Evolutionary conservation across 2,888 invertebrate genomes (phyloP), one percentile per base, ranked within the genome.

Genomic region (Plusia festucae): DNA sequence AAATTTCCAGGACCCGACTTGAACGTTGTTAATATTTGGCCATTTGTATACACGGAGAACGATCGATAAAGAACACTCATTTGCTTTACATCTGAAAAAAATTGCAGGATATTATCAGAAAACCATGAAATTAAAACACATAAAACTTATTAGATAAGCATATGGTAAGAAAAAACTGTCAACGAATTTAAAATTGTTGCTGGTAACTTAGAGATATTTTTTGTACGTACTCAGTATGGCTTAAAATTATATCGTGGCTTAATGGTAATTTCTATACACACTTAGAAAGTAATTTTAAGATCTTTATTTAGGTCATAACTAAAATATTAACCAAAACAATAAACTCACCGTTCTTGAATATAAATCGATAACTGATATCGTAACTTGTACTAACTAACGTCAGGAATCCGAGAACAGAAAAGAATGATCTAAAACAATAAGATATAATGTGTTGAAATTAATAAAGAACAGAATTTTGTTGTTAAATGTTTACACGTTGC

Each of bases 11-110:
- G 65, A 15, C 73, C 73, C 0, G 82, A 73, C 1, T 77, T 76
- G 27, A 88, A 88, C 1, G 83, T 85, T 6, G 90, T 80, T 2
- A 94, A 72, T 9, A 88, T 86, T 55, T 80, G 82, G 2, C 87
- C 84, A 67, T 95, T 95, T 1, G 91, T 88, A 56, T 90, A 89
- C 3, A 88, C 69, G 0, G 90, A 90, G 61, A 88, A 89, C 0
- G 77, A 79, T 53, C 58, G 69, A 5, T 60, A 66, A 0, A 84
- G 0, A 11, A 44, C 55, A 40, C 67, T 86, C 15, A 74, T 67
- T 63, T 65, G 24, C 51, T 82, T 84, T 0, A 81, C 60, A 79
- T 85, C 88, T 88, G 76, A 32, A 83, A 81, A 51, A 15, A 22
- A 13, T 13, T 1, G 15, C 3, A n/a, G 0, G n/a, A 52, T 24